Conservation (phyloP, 2,888 invertebrate genomes). For the Sinodicranocentrus sp. region DNA sequence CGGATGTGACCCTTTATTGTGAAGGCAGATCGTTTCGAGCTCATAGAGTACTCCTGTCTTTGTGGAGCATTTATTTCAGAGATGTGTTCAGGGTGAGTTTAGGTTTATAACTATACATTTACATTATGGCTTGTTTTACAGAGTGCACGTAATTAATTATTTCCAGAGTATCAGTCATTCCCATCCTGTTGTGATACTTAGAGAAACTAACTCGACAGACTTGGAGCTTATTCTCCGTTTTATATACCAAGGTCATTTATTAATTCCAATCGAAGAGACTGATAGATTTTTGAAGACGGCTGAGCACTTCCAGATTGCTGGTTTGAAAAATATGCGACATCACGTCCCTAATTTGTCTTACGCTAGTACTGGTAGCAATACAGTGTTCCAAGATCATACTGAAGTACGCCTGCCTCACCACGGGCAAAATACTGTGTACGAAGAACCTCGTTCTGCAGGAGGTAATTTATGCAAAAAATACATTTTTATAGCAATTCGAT, state of each 20-base stretch:
- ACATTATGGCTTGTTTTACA: no score
- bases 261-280: conserved; percentile 69
- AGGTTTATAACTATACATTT: no score
- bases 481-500: no score
- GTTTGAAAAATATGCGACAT: conserved; percentile 64
- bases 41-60: conserved; percentile 64
- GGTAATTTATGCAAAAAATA: no score
- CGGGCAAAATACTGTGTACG: not conserved
- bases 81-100: conserved; percentile 71
- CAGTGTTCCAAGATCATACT: no score
- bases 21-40: conserved; percentile 72
- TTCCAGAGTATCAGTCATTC: conserved; percentile 57
- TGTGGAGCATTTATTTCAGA: conserved; percentile 70
- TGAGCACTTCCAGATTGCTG: conserved; percentile 71
- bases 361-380: not conserved
- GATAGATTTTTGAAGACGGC: conserved; percentile 71
- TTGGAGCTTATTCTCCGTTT: conserved; percentile 69
- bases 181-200: conserved; percentile 65
- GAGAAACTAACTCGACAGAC: conserved; percentile 66
- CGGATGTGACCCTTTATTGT: conserved; percentile 69
- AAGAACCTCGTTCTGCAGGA: not conserved
- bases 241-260: conserved; percentile 72
- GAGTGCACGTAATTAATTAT: no score
- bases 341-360: conserved; percentile 53
- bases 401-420: no score